Percentiles rank a stretch among this genome's conserved stretches.
Conservation (phyloP, 2,888 invertebrate genomes). For the Bedellia somnulentella region DNA sequence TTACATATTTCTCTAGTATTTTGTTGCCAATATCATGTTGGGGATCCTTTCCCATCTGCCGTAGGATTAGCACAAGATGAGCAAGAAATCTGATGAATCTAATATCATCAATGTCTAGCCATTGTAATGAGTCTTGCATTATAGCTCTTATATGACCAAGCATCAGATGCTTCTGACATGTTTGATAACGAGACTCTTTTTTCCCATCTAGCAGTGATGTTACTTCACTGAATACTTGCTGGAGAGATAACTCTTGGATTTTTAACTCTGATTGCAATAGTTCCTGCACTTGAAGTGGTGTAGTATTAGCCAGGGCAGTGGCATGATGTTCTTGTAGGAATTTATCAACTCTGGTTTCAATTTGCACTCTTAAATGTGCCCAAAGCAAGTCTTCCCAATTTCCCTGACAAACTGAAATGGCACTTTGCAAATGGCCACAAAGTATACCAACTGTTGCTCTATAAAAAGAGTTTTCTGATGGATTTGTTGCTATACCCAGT, state of each 20-base stretch:
- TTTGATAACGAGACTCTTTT: conserved; percentile 68
- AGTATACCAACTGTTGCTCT: conserved; percentile 74
- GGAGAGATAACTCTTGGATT: conserved; percentile 35
- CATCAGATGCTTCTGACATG: conserved; percentile 84
- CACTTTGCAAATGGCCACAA: conserved; percentile 78
- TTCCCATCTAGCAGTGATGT: conserved; percentile 54
- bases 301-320: conserved; percentile 43
- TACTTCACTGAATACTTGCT: conserved; percentile 43
- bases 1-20: conserved; percentile 74
- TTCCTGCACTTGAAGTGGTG: conserved; percentile 37
- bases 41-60: conserved; percentile 74
- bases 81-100: conserved; percentile 78
- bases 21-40: conserved; percentile 72
- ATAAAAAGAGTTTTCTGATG: conserved; percentile 57
- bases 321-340: conserved; percentile 47
- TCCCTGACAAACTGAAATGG: conserved; percentile 73
- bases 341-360: conserved; percentile 82
- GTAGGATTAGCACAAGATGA: conserved; percentile 81
- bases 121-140: conserved; percentile 69
- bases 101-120: conserved; percentile 60
- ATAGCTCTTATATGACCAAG: conserved; percentile 76
- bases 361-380: conserved; percentile 81
- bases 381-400: conserved; percentile 91
- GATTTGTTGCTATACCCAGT: conserved; percentile 62
- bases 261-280: conserved; percentile 35